Percentiles rank a stretch among this genome's conserved stretches.
These are phyloP conservation scores for Exaiptasia diaphana DNA, from an alignment of 64 coral and sea anemone genomes.

Conservation along the genomic window DNA sequence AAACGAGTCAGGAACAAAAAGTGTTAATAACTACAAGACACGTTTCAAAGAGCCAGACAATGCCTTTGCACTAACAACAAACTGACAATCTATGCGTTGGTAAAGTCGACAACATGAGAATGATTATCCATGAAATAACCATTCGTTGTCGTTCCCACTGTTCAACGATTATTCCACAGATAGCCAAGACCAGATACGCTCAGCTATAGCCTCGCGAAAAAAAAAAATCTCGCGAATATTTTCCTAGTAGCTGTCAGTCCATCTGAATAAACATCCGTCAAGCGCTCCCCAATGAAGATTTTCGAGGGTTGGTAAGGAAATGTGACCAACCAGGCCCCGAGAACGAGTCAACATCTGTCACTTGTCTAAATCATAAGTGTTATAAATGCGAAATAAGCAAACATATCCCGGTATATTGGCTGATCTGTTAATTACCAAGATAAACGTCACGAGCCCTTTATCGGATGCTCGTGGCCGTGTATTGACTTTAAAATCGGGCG, in stretches of 20 bases:
- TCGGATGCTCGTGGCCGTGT: slow-evolving; percentile 72
- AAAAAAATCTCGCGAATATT: no score
- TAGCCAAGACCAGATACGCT: no score
- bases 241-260: slow-evolving; percentile 14
- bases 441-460: slow-evolving; percentile 84
- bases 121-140: no score
- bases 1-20: no score
- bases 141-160: no score
- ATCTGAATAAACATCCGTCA: slow-evolving; percentile 4
- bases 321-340: background rate
- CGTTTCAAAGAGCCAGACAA: no score
- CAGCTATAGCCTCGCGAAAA: no score
- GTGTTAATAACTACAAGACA: no score
- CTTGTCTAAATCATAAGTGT: background rate
- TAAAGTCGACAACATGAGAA: no score
- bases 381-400: slow-evolving; percentile 60
- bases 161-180: no score
- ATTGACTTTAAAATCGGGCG: slow-evolving; percentile 58
- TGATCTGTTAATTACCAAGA: slow-evolving; percentile 87
- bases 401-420: slow-evolving; percentile 60
- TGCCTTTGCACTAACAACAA: no score
- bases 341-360: slow-evolving; percentile 18
- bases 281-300: background rate
- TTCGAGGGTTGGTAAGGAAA: slow-evolving; percentile 4
- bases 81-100: no score